Evolutionary conservation across 2,888 invertebrate genomes (phyloP).

Genomic region (Aspidiotus rigidus): DNA sequence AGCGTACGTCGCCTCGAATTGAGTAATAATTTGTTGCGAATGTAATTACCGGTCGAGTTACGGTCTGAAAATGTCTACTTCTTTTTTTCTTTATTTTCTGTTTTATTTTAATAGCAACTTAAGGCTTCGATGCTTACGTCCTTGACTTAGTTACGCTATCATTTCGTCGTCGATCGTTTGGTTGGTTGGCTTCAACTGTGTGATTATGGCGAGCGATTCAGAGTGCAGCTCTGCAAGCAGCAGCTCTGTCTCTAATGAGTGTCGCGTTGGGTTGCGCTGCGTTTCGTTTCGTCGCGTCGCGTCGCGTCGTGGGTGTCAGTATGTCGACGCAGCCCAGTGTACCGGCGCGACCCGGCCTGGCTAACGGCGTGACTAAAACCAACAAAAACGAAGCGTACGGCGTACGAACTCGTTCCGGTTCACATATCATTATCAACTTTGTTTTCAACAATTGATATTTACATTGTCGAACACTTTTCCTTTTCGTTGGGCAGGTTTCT

Average conservation of each 20-base stretch:
- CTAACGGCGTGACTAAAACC: neutral
- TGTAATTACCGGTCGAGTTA: slow-evolving; percentile 30
- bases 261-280: too few relatives aligned
- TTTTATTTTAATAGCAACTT: slow-evolving; percentile 29
- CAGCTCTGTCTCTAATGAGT: too few relatives aligned
- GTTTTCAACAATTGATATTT: slow-evolving; percentile 17
- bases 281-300: too few relatives aligned
- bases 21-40: slow-evolving; percentile 32
- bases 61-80: slow-evolving; percentile 31
- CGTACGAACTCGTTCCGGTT: slow-evolving; percentile 33
- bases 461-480: slow-evolving; percentile 27
- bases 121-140: slow-evolving; percentile 32
- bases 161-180: neutral
- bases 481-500: neutral
- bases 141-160: slow-evolving; percentile 32
- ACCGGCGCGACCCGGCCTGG: neutral
- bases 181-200: too few relatives aligned
- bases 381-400: slow-evolving; percentile 1
- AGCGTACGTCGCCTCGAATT: slow-evolving; percentile 4
- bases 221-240: too few relatives aligned
- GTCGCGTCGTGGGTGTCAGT: too few relatives aligned
- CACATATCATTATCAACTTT: neutral
- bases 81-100: slow-evolving; percentile 8
- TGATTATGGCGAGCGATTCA: too few relatives aligned
- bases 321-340: too few relatives aligned